Conservation (phyloP, 1,140 invertebrate species). For the Drosophila kepulauana region DNA sequence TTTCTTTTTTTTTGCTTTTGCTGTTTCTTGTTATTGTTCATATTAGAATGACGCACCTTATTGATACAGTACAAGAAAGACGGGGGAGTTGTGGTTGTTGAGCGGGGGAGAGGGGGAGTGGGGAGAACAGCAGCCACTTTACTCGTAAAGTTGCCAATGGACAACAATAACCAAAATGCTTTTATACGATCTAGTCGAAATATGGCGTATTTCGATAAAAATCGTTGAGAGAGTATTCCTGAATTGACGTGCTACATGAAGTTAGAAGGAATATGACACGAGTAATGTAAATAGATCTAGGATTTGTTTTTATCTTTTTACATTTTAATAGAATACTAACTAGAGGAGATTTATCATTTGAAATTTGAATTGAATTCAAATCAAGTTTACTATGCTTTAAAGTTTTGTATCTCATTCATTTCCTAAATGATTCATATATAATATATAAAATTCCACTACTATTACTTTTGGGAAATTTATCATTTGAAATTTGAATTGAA, state of each 20-base stretch:
- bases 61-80: constrained; percentile 52
- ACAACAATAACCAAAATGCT: constrained; percentile 42
- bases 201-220: constrained; percentile 8
- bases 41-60: constrained; percentile 77
- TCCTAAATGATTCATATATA: too few relatives aligned
- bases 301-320: too few relatives aligned
- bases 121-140: constrained; percentile 36
- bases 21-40: constrained; percentile 60
- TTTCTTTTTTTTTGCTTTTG: not conserved
- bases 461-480: too few relatives aligned
- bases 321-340: too few relatives aligned
- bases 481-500: too few relatives aligned
- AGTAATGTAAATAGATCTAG: too few relatives aligned
- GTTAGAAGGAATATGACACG: too few relatives aligned
- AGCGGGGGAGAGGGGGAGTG: not conserved
- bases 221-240: not conserved
- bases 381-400: too few relatives aligned
- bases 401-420: too few relatives aligned
- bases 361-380: too few relatives aligned
- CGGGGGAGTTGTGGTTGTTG: not conserved
- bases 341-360: too few relatives aligned
- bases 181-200: constrained; percentile 24
- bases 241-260: not conserved
- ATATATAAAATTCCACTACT: too few relatives aligned
- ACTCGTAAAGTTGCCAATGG: constrained; percentile 50